Evolutionary conservation across 2,888 invertebrate genomes (phyloP), one percentile per base, ranked within the genome.

Genomic region (Geotrupes spiniger): DNA sequence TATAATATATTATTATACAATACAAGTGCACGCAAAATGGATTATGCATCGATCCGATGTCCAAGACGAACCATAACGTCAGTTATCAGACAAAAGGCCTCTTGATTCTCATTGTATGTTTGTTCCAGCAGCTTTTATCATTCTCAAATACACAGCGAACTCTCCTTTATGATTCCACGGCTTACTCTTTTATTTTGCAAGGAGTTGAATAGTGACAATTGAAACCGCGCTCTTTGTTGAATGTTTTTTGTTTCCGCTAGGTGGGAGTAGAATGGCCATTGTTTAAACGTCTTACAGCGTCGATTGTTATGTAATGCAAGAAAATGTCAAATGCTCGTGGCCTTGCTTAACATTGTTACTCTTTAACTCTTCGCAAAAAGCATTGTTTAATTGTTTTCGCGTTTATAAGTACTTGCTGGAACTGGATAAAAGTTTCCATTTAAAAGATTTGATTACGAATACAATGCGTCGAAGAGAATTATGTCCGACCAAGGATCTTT

Each of bases 161-260:
- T 59, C 62, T 65, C 64, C 63, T 64, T 67, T 66, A 66, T 68
- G 63, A 66, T 66, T 66, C 57, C 36, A 46, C 52, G 64, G 62
- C 63, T 62, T 59, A 64, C 63, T 65, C 64, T 68, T 68, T 67
- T 67, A 66, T 66, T 68, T 66, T 60, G 66, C 63, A 65, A 62
- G 62, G 60, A 66, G 64, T 57, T 69, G 68, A 68, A 69, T 68
- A 66, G 68, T 68, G 68, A 69, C 68, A 69, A 69, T 69, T 68
- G 68, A 68, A 69, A 69, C 64, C 66, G 64, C 64, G 63, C 59
- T 62, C 67, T 67, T 69, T 68, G 67, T 68, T 65, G 58, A 61
- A 62, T 63, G 65, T 69, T 67, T 68, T 69, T 68, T 68, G 66
- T 67, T 68, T 69, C 65, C 67, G 64, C 63, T 65, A 66, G 64